Evolutionary conservation across 2,888 invertebrate species (phyloP), one percentile per base, ranked within the genome.

Genomic region (Papilio protenor): DNA sequence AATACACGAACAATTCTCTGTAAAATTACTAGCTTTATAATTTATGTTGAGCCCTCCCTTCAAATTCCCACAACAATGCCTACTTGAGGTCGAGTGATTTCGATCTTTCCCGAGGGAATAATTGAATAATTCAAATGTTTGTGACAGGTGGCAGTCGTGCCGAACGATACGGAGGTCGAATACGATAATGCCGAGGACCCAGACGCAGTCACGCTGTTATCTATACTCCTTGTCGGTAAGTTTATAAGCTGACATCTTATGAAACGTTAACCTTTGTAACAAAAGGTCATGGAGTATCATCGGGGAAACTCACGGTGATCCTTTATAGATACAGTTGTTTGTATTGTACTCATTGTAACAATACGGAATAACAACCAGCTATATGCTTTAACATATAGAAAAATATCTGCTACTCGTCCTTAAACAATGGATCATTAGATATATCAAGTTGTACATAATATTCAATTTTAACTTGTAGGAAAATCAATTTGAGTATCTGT

Each of bases 211-310:
- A 97, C 97, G 80, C 95, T 97, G 89, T 96, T 97, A 89, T 97
- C 97, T 84, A 97, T 97, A 94, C 95, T 97, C 89, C 95, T 97
- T 91, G 97, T 97, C 90, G 97, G 97, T 97, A 91, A 96, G 96
- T 90, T 52, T 16, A 49, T 4, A 49, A 23, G 23, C 16, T 11
- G 40, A 21, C 14, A 27, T 21, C 23, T 18, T 52, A 49, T 1
- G 2, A 27, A 61, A 27, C 11, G 14, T 61, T 23, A 40, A 16
- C 64, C 61, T 27, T 61, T 59, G 12, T 21, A 5, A 14, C 5
- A 23, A 23, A 23, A 59, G 23, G 1, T 61, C 3, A 11, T 57
- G 18, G 4, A 49, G 5, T 16, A 18, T 18, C 18, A 52, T 40
- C 40, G 8, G 40, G 40, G 8, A 40, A 40, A 5, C 8, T 40